Evolutionary conservation across 2,888 invertebrate genomes (phyloP).

Genomic region (Thereva nobilitata): DNA sequence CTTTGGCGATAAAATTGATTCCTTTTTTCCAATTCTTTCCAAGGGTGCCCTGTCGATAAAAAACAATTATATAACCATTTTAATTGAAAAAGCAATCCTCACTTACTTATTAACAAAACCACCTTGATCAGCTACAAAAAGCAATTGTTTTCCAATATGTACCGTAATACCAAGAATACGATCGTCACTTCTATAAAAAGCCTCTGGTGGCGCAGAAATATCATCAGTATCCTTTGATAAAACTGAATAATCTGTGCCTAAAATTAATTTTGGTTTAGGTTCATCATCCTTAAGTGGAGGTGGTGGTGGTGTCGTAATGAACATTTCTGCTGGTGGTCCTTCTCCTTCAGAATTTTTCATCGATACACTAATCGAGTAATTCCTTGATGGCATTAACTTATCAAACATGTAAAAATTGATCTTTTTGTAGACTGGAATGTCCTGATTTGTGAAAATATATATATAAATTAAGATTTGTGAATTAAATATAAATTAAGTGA

Average conservation of each 20-base stretch:
- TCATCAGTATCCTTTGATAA: conserved; percentile 65
- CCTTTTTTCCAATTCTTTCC: conserved; percentile 48
- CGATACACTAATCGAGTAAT: conserved; percentile 76
- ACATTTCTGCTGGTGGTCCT: conserved; percentile 70
- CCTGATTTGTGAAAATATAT: conserved; percentile 58
- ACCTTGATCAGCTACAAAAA: conserved; percentile 77
- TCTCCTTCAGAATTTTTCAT: conserved; percentile 81
- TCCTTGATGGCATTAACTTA: conserved; percentile 70
- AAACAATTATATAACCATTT: not conserved
- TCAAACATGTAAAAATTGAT: conserved; percentile 76
- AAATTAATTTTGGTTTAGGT: conserved; percentile 59
- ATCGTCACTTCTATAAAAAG: conserved; percentile 50
- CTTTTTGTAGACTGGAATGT: conserved; percentile 73
- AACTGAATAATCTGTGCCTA: conserved; percentile 71
- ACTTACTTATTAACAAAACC: conserved; percentile 65
- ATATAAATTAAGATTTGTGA: conserved; percentile 12
- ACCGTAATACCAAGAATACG: conserved; percentile 71
- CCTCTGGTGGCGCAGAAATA: conserved; percentile 41
- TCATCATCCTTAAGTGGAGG: conserved; percentile 42
- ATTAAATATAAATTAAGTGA: conserved; percentile 3
- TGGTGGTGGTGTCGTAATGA: conserved; percentile 68
- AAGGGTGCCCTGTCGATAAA: conserved; percentile 43
- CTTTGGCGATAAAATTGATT: conserved; percentile 63
- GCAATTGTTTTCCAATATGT: conserved; percentile 70
- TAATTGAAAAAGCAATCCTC: conserved; percentile 30